phyloP scores from a whole-genome alignment of 2,888 invertebrate species.

The Papilio demoleus region DNA sequence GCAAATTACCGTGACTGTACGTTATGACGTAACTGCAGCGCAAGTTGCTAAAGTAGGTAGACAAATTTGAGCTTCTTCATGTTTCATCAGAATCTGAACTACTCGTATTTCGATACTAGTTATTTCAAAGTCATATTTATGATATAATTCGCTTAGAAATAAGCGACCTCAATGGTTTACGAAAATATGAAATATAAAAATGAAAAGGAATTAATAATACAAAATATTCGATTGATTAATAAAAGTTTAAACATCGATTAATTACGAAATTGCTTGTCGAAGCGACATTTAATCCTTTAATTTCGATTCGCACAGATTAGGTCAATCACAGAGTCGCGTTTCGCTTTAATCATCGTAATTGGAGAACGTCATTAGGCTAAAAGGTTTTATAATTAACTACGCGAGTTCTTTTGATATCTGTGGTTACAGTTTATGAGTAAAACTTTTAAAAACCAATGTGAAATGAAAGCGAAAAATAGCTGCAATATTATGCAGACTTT shows the following conservation, averaged over 20 bases:
- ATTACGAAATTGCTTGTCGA: background rate
- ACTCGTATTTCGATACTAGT: too few species aligned
- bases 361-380: conserved; percentile 26
- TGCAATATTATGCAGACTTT: conserved; percentile 3
- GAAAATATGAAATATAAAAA: background rate
- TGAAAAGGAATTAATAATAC: background rate
- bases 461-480: conserved; percentile 10
- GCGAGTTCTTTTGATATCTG: conserved; percentile 10
- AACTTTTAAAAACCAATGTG: background rate
- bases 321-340: conserved; percentile 3
- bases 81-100: too few species aligned
- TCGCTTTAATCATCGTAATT: conserved; percentile 29
- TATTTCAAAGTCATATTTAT: too few species aligned
- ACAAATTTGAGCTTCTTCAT: too few species aligned
- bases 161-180: background rate
- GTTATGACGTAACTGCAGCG: too few species aligned
- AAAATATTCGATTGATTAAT: conserved; percentile 3
- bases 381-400: conserved; percentile 30
- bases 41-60: too few species aligned
- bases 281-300: conserved; percentile 20
- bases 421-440: conserved; percentile 14
- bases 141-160: too few species aligned
- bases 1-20: background rate
- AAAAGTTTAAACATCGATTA: background rate
- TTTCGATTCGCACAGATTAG: conserved; percentile 4